phyloP scores from a whole-genome alignment of 2,797 vertebrate species.

The Sylvilagus floridanus region DNA sequence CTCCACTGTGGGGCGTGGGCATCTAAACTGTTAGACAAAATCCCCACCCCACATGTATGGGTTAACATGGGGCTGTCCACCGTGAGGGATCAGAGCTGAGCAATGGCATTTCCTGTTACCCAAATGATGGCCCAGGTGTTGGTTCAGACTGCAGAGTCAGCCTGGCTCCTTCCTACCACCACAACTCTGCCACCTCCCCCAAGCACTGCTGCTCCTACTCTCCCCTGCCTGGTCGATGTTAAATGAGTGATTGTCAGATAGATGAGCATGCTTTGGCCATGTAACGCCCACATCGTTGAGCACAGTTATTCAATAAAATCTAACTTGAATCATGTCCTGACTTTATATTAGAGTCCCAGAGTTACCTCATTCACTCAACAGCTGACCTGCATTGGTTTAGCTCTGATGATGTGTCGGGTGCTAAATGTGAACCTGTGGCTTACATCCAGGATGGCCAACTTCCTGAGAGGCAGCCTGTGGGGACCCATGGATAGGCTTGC shows the following conservation, averaged over 20 bases:
- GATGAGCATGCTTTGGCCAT: neutral
- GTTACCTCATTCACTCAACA: neutral
- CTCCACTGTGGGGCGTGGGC: too few relatives aligned
- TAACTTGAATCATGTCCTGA: neutral
- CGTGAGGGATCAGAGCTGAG: neutral
- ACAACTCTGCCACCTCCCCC: neutral
- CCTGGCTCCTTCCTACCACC: neutral
- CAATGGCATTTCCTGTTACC: neutral
- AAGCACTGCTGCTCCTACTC: neutral
- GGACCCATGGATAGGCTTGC: too few relatives aligned
- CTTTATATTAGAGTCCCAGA: neutral
- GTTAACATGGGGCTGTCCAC: neutral
- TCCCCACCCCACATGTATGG: fast-evolving
- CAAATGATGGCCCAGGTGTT: neutral
- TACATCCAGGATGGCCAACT: neutral
- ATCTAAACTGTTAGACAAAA: too few relatives aligned
- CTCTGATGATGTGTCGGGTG: neutral
- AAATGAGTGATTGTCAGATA: neutral
- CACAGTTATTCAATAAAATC: neutral
- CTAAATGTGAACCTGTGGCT: too few relatives aligned
- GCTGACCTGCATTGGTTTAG: neutral
- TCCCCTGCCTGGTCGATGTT: neutral
- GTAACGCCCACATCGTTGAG: neutral
- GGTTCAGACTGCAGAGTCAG: neutral
- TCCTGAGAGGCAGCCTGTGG: neutral